Base-by-base conservation (phyloP, 2,797 vertebrate genomes). In the Arctocebus calabarensis region DNA sequence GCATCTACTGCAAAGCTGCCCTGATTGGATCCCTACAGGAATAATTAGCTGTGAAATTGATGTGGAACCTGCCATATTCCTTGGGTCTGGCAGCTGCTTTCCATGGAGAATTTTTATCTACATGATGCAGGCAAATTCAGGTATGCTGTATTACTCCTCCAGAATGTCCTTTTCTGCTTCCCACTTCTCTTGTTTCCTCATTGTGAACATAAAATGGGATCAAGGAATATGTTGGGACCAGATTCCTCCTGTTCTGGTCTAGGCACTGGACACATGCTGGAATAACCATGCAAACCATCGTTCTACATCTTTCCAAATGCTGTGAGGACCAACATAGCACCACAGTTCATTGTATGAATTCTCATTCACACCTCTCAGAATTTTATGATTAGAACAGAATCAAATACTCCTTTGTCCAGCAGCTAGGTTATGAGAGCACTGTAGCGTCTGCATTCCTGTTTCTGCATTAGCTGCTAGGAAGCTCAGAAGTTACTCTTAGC, bases 141-240 rank as follows among this genome's bases (percentile, higher is more conserved):
- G 25, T 16, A 40, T 12, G n/a, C 34, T 25, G 3, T 40, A 19
- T 43, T 34, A 37, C 29, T 62, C n/a, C 27, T 66, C 70, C 20
- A 23, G 62, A n/a, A 2, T 19, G 57, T 64, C 52, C 14, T 45
- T 74, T 48, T 66, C 40, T 91, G 29, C 29, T n/a, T 70, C 25
- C 43, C 43, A 45, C 40, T 71, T 52, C 70, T 48, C 19, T 83
- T 11, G 2, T 43, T 48, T 74, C n/a, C 55, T 66, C 7, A 4
- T 0, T 0, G 7, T 2, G 4, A 20, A 77, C 45, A 48, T 11
- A 27, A 68, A 32, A 77, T 37, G 45, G 87, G 45, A 62, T 32
- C 2, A 20, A 84, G 23, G 14, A 43, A 4, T 25, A 8, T 0
- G 0, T 0, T 29, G 19, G 8, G 40, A 40, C 52, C 32, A 32